Conservation (phyloP, 2,888 invertebrate genomes). For the Scrobipalpa costella region DNA sequence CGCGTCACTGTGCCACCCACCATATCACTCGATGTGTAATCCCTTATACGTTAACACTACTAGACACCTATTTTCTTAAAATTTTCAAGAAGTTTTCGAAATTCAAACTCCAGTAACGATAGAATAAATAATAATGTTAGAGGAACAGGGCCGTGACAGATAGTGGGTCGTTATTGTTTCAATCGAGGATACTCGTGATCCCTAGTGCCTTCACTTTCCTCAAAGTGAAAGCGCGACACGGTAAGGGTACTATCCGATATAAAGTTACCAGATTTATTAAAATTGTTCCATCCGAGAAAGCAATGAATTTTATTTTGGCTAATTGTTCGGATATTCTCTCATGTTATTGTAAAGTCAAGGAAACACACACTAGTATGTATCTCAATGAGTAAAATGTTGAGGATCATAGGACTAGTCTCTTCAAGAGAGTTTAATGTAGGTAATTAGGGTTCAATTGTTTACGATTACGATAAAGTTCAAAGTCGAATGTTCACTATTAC, state of each 20-base stretch:
- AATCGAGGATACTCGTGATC: conserved; percentile 57
- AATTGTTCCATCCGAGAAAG: conserved; percentile 37
- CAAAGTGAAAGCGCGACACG: conserved; percentile 47
- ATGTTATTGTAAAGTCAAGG: conserved; percentile 28
- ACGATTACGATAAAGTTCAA: conserved; percentile 35
- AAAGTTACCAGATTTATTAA: conserved; percentile 24
- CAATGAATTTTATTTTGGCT: conserved; percentile 32
- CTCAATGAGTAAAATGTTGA: conserved; percentile 42
- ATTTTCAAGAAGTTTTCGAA: conserved; percentile 37
- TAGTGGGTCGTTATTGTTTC: conserved; percentile 56
- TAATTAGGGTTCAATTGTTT: conserved; percentile 44
- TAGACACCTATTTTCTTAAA: conserved; percentile 39
- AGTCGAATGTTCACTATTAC: conserved; percentile 36
- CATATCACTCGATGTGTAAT: conserved; percentile 43
- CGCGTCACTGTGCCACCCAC: conserved; percentile 32
- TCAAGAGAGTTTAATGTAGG: conserved; percentile 52
- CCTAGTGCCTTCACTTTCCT: conserved; percentile 60
- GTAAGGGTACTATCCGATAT: conserved; percentile 16
- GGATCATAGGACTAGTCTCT: conserved; percentile 54
- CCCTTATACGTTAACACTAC: conserved; percentile 37
- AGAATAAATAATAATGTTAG: conserved; percentile 36
- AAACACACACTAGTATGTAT: conserved; percentile 33
- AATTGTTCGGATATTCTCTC: conserved; percentile 26
- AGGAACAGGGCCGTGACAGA: conserved; percentile 41
- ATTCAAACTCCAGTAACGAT: conserved; percentile 33